Evolutionary conservation across 2,113 vertebrate species (phyloP).

Genomic region (Chamaetylas fuelleborni): DNA sequence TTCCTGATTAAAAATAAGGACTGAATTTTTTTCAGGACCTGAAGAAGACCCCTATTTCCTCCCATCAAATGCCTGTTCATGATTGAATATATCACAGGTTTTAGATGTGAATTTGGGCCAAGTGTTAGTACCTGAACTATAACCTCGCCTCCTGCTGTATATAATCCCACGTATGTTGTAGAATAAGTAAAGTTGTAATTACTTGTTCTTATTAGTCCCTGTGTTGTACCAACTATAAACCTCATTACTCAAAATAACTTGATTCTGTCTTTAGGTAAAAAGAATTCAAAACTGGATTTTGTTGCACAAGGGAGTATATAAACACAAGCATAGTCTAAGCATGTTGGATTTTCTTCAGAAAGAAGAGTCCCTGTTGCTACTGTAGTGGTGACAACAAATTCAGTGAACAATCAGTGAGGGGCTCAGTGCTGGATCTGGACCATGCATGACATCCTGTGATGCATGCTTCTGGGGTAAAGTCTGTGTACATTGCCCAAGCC

Average conservation of each 20-base stretch:
- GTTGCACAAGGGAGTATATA: not conserved
- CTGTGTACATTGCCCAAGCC: not conserved
- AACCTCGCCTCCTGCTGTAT: not conserved
- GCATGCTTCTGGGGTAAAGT: accelerated
- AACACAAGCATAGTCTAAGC: not conserved
- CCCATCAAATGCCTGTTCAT: not conserved
- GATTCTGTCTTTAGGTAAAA: not conserved
- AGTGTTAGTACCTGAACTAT: not conserved
- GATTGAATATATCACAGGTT: not conserved
- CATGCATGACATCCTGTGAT: accelerated
- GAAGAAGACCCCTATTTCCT: not conserved
- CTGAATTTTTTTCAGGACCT: not conserved
- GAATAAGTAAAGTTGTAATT: not conserved
- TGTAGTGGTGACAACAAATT: not conserved
- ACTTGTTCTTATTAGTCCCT: not conserved
- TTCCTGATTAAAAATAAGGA: not conserved
- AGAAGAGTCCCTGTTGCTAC: not conserved
- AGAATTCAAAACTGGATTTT: not conserved
- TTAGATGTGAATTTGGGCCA: not conserved
- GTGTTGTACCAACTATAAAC: not conserved
- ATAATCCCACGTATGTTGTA: not conserved
- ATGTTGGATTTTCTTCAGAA: not conserved
- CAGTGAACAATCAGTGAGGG: not conserved
- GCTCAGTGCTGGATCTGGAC: not conserved
- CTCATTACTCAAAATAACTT: not conserved